A percentile compares a stretch with the other conserved stretches of the same genome.
Evolutionary conservation across 2,888 invertebrate genomes (phyloP).

Genomic region (Cylindroiulus punctatus): DNA sequence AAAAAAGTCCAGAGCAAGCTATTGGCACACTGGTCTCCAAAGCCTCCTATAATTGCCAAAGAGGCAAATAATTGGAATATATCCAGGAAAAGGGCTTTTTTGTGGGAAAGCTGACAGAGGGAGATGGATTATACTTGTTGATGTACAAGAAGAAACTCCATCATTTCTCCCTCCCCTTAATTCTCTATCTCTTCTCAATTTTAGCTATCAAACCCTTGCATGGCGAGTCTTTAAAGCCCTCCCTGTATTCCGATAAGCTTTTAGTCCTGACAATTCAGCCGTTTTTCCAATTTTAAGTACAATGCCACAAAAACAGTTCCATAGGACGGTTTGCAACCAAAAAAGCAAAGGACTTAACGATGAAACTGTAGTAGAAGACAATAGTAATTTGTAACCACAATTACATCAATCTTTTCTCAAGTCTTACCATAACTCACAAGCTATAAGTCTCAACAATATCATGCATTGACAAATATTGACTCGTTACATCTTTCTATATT

Average conservation of each 20-base stretch:
- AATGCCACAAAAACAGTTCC: neutral
- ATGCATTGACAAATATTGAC: neutral
- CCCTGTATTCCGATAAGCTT: constrained; percentile 46
- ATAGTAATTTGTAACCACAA: neutral
- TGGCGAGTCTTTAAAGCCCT: constrained; percentile 29
- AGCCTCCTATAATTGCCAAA: constrained; percentile 53
- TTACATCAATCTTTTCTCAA: neutral
- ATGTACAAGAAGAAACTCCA: constrained; percentile 49
- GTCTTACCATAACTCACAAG: no score
- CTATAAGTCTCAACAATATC: neutral
- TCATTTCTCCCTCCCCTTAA: constrained; percentile 45
- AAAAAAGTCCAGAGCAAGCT: constrained; percentile 35
- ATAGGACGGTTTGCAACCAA: neutral
- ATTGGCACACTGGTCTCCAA: constrained; percentile 32
- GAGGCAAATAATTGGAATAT: constrained; percentile 54
- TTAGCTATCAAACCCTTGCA: constrained; percentile 51
- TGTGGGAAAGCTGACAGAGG: constrained; percentile 55
- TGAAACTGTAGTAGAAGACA: neutral
- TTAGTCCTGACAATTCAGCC: constrained; percentile 44
- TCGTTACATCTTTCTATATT: neutral
- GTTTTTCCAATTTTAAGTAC: neutral
- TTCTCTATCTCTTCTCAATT: constrained; percentile 44
- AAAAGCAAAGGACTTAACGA: neutral
- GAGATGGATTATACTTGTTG: constrained; percentile 56
- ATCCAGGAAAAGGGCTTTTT: constrained; percentile 48